These are phyloP conservation scores for Pammene fasciana DNA, from an alignment of 2,888 invertebrate species.

Conservation along the genomic window DNA sequence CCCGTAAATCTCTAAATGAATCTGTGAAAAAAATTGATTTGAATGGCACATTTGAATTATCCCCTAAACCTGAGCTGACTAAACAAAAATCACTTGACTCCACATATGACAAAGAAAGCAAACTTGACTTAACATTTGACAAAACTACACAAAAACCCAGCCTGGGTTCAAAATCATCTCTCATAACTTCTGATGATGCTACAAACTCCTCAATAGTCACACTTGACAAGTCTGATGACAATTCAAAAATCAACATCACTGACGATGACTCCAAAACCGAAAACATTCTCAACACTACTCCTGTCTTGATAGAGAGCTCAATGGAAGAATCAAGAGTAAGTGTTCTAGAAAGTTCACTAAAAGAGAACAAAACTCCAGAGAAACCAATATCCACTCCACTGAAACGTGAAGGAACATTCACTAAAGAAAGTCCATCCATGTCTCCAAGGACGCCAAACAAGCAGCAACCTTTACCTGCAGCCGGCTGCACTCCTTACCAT, in stretches of 20 bases:
- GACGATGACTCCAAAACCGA: slow-evolving; percentile 68
- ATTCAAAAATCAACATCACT: slow-evolving; percentile 66
- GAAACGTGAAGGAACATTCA: slow-evolving; percentile 74
- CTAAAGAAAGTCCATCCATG: slow-evolving; percentile 59
- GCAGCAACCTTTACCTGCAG: slow-evolving; percentile 58
- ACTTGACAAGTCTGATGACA: slow-evolving; percentile 57
- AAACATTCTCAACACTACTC: slow-evolving; percentile 66
- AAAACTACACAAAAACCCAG: slow-evolving; percentile 37
- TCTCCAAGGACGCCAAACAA: slow-evolving; percentile 57
- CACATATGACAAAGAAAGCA: slow-evolving; percentile 46
- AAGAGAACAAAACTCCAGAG: slow-evolving; percentile 31
- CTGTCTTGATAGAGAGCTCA: slow-evolving; percentile 71
- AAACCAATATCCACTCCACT: slow-evolving; percentile 50
- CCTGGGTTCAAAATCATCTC: slow-evolving; percentile 55
- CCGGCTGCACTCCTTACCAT: slow-evolving; percentile 72
- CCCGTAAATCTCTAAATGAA: slow-evolving; percentile 13
- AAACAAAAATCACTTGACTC: slow-evolving; percentile 48
- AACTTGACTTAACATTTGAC: slow-evolving; percentile 46
- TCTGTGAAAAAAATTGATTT: neutral
- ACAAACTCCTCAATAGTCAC: slow-evolving; percentile 48
- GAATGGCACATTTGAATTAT: slow-evolving; percentile 35
- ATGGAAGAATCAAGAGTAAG: slow-evolving; percentile 58
- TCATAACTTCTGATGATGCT: slow-evolving; percentile 63
- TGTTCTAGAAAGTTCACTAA: slow-evolving; percentile 18
- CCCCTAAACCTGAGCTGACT: slow-evolving; percentile 39